Evolutionary conservation across 2,888 invertebrate species (phyloP), one percentile per base, ranked within the genome.

Genomic region (Lithosia quadra): DNA sequence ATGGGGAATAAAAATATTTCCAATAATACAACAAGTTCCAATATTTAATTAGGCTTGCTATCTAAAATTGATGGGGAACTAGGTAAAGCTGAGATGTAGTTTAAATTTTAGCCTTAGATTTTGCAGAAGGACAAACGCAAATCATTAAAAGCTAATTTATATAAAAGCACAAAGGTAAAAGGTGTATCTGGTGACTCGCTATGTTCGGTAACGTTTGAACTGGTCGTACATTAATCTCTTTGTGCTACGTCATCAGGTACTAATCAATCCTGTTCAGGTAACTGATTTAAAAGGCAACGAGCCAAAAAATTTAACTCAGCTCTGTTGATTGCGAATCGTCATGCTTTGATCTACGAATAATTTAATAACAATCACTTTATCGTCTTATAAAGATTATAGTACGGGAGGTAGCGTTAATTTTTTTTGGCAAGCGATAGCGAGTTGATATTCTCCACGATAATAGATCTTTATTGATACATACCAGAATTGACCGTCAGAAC

Each of bases 161-260:
- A 53, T 65, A 66, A 76, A 73, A 56, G 67, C 43, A 69, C 56
- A 65, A 53, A n/a, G n/a, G n/a, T n/a, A n/a, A n/a, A 67, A 13
- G 57, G 43, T 36, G n/a, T 59, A 74, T 76, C 67, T 58, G 13
- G 74, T 74, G 70, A 74, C 67, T 79, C 76, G 71, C 71, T 76
- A 55, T 67, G 69, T 66, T 74, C 57, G 65, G 63, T 34, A 33
- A 56, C 58, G 60, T 69, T 68, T 28, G 34, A 68, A 65, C 22
- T 59, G 63, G 43, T 67, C 49, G 70, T 62, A 73, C 76, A 92
- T 93, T 89, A 91, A 92, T 92, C 90, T 89, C 79, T 55, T 57
- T 74, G 72, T 86, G 92, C 92, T 74, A 72, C 85, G 89, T 93
- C 93, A 93, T 89, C 90, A 86, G 81, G 72, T 78, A 83, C 86